Evolutionary conservation across 2,113 vertebrate genomes (phyloP).

Genomic region (Pseudorectes ferrugineus): DNA sequence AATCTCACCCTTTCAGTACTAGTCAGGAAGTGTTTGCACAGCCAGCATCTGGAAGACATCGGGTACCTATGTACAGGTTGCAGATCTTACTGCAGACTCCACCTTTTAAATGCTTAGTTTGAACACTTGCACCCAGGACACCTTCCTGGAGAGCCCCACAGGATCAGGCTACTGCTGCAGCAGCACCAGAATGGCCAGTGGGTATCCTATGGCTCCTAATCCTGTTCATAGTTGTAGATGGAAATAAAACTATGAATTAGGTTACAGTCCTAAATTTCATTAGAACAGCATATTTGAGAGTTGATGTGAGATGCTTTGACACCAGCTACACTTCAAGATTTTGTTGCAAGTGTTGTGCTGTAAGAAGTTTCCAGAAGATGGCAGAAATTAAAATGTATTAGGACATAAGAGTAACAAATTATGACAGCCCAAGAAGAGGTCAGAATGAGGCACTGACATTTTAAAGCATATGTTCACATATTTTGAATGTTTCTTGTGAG

Average conservation of each 20-base stretch:
- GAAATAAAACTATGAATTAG: neutral
- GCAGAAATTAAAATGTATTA: conserved; percentile 22
- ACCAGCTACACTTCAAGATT: neutral
- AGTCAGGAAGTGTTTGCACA: neutral
- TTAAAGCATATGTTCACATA: conserved; percentile 41
- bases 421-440: conserved; percentile 29
- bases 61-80: fast-evolving
- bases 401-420: conserved; percentile 1
- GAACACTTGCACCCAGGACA: neutral
- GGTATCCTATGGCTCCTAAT: neutral
- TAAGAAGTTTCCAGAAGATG: neutral
- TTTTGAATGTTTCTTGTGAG: conserved; percentile 29
- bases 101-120: neutral
- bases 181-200: neutral
- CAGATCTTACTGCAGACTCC: neutral
- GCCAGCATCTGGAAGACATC: neutral
- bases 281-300: neutral
- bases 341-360: neutral
- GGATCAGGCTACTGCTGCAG: neutral
- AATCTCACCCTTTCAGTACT: neutral
- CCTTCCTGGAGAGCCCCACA: neutral
- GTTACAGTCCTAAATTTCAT: neutral
- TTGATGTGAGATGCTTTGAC: neutral
- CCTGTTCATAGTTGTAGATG: neutral
- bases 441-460: conserved; percentile 38